Evolutionary conservation across 2,113 vertebrate genomes (phyloP).

Genomic region (Anhinga anhinga): DNA sequence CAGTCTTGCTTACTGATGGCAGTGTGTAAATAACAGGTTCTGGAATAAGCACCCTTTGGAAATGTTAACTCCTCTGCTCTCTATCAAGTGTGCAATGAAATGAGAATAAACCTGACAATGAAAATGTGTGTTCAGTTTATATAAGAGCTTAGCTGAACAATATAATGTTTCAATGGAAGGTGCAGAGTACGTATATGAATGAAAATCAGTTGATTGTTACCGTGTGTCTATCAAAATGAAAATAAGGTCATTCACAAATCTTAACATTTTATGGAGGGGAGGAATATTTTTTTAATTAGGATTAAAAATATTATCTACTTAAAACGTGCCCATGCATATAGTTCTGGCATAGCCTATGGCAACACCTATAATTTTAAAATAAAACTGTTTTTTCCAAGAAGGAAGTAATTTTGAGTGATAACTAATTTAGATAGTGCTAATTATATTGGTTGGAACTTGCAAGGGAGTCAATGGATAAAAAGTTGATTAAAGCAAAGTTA

Average conservation of each 20-base stretch:
- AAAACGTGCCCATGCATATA: conserved; percentile 75
- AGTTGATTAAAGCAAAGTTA: conserved; percentile 77
- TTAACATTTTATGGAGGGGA: conserved; percentile 61
- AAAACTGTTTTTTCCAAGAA: conserved; percentile 66
- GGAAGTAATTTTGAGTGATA: conserved; percentile 77
- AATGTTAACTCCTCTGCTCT: not conserved
- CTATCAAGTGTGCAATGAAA: not conserved
- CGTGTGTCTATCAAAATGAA: conserved; percentile 67
- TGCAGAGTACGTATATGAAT: conserved; percentile 11
- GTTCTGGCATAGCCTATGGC: conserved; percentile 70
- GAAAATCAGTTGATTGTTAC: conserved; percentile 68
- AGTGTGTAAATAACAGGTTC: not conserved
- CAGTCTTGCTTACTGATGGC: not conserved
- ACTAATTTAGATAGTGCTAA: conserved; percentile 84
- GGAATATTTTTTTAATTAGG: conserved; percentile 77
- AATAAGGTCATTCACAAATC: conserved; percentile 77
- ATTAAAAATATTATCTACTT: conserved; percentile 82
- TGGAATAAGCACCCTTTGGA: not conserved
- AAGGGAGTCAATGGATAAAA: conserved; percentile 57
- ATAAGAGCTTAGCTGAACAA: not conserved
- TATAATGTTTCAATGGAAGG: not conserved
- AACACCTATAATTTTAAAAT: conserved; percentile 80
- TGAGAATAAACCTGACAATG: not conserved
- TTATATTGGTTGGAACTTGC: conserved; percentile 74
- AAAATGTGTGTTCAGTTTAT: not conserved